Base-by-base conservation (phyloP, 1,140 invertebrate species). In the Varroa destructor region DNA sequence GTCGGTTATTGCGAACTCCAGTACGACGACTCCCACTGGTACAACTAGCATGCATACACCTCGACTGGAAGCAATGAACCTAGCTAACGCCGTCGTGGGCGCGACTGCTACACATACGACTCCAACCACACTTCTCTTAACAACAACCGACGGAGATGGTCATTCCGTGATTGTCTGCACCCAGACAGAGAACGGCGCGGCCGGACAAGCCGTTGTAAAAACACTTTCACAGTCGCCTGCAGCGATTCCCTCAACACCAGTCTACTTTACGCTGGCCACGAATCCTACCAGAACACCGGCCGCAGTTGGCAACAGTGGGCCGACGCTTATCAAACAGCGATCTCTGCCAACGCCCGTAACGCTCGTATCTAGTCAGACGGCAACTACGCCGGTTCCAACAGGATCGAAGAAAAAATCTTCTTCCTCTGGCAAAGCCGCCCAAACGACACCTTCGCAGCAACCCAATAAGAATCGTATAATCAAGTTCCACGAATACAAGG, bases 401-500 rank as follows among this genome's bases (percentile, higher is more conserved):
- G 40, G 70, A 14, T 40, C 61, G 61, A 67, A 67, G 8, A 67
- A 67, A 8, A 67, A 67, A 8, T 12, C 61, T 12, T 40, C 37
- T 40, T 43, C 61, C 2, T 67, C 61, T 12, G 37, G 70, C 25
- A 55, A 73, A 73, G 25, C 61, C 6, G 67, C 70, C 42, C 43
- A 46, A 51, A 36, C 61, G 10, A 12, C 61, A 12, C 61, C 70
- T 14, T 61, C 61, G 42, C 72, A 73, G 37, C 71, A 73, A 43
- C n/a, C 61, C 2, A 67, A 67, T 37, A 67, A 67, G 37, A 67
- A 67, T 67, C 61, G 90, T 73, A 91, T 88, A 56, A 94, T 97
- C 73, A 97, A 97, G 82, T 97, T 97, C 81, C 93, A 97, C 79
- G 94, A 97, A 79, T 97, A 97, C 80, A 97, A 96, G 82, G 85